Percentiles rank a stretch among this genome's conserved stretches.
Conservation (phyloP, 2,888 invertebrate genomes). For the Neocrepidodera transversa region DNA sequence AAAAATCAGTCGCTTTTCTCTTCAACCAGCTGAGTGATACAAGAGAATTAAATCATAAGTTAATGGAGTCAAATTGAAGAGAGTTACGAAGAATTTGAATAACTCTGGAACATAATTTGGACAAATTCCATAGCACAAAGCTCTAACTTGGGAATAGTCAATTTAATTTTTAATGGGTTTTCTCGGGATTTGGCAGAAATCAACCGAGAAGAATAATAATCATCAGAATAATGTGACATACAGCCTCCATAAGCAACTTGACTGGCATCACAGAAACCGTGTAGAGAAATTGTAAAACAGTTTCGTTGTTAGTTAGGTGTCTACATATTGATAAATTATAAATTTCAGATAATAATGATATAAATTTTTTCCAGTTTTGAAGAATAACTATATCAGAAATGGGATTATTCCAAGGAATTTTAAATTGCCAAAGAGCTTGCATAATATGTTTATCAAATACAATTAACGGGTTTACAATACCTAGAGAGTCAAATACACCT, state of each 20-base stretch:
- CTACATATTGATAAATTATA: background rate
- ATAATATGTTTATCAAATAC: background rate
- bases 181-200: background rate
- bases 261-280: conserved; percentile 5
- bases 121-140: background rate
- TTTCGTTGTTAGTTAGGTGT: background rate
- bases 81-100: background rate
- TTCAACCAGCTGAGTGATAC: background rate
- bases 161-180: background rate
- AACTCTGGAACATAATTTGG: background rate
- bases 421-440: background rate
- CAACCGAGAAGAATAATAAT: background rate
- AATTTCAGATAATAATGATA: background rate
- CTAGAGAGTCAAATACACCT: too few relatives aligned
- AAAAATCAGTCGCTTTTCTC: background rate
- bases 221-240: background rate
- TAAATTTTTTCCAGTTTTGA: background rate
- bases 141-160: conserved; percentile 1
- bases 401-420: background rate
- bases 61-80: background rate
- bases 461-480: background rate
- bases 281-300: background rate
- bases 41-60: background rate
- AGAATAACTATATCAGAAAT: background rate
- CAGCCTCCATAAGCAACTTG: conserved; percentile 1